Evolutionary conservation across 2,113 vertebrate genomes (phyloP).

Genomic region (Callaeas wilsoni): DNA sequence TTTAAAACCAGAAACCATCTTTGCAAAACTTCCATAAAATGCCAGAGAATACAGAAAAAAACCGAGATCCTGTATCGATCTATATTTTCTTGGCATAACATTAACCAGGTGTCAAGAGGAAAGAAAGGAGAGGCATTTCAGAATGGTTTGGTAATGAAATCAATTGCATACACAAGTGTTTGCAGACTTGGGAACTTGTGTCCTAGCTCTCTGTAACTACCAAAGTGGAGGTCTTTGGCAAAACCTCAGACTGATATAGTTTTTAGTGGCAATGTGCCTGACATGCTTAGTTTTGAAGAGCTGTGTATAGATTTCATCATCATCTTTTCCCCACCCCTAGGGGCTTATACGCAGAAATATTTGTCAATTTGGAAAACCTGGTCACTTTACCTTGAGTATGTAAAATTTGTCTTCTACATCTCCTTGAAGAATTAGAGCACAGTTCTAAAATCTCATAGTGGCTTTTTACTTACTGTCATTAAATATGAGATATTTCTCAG

Average conservation of each 20-base stretch:
- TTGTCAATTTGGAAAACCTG: not conserved
- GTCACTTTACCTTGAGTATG: not conserved
- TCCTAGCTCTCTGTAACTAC: not conserved
- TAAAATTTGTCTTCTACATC: not conserved
- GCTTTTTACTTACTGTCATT: not conserved
- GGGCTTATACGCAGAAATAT: not conserved
- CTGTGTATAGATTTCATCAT: not conserved
- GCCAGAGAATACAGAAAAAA: not conserved
- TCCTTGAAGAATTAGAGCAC: not conserved
- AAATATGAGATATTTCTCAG: not conserved
- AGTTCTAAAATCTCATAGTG: not conserved
- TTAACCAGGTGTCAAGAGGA: not conserved
- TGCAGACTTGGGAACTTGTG: not conserved
- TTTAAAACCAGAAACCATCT: not conserved
- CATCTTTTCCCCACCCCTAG: not conserved
- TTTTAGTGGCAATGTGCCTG: not conserved
- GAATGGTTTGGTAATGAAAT: not conserved
- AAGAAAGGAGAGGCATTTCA: not conserved
- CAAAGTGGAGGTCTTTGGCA: not conserved
- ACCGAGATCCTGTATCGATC: accelerated
- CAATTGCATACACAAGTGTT: not conserved
- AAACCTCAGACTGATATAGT: not conserved
- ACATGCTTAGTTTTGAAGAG: not conserved
- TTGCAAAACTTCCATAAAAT: not conserved
- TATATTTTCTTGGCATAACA: not conserved